These are phyloP conservation scores for Gasterosteus nipponicus DNA, from an alignment of 2,113 vertebrate genomes.

Conservation along the genomic window DNA sequence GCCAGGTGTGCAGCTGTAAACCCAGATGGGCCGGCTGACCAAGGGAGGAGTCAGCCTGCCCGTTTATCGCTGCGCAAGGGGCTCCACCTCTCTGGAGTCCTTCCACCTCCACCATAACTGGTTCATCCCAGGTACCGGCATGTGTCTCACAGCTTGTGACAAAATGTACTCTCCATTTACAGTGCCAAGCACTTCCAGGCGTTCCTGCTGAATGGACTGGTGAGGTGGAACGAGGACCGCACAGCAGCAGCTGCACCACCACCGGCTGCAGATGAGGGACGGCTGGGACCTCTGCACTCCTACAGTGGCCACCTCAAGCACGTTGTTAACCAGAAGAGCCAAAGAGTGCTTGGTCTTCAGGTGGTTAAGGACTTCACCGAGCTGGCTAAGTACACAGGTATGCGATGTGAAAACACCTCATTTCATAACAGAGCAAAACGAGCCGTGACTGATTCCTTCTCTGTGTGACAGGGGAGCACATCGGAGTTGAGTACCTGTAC, in stretches of 20 bases:
- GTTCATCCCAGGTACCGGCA: not conserved
- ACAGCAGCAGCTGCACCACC: not conserved
- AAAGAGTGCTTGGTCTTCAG: not conserved
- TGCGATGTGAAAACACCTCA: too few species aligned
- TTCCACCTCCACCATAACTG: not conserved
- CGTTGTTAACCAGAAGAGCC: not conserved
- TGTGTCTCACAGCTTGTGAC: not conserved
- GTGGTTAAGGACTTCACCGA: too few species aligned
- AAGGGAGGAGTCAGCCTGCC: too few species aligned
- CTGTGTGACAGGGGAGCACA: too few species aligned
- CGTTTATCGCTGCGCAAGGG: not conserved
- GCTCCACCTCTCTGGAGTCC: not conserved
- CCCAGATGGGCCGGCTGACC: not conserved
- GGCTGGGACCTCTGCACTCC: not conserved
- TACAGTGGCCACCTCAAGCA: not conserved
- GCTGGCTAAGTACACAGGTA: too few species aligned
- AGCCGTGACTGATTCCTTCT: too few species aligned
- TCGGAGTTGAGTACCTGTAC: too few species aligned
- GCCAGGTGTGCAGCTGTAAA: not conserved
- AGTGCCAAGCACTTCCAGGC: not conserved
- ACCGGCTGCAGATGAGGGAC: not conserved
- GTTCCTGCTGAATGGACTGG: not conserved
- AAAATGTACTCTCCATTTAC: not conserved
- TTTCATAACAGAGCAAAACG: too few species aligned
- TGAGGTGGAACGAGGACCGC: not conserved